Percentiles rank a stretch among this genome's conserved stretches.
Conservation (phyloP, 2,113 vertebrate genomes). For the Noturus placidus region DNA sequence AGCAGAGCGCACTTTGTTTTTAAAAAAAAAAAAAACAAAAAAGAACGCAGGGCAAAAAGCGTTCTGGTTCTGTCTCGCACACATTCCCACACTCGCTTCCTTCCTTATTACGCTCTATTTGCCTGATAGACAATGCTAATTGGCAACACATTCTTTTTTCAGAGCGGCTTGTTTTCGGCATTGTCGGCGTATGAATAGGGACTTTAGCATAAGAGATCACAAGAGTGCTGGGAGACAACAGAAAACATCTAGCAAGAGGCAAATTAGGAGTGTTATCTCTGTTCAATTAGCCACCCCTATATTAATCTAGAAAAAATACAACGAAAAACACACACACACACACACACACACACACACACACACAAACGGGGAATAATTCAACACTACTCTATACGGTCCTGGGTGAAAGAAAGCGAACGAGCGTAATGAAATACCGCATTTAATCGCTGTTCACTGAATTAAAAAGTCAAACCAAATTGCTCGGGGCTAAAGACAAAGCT, state of each 20-base stretch:
- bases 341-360: not conserved
- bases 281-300: constrained; percentile 67
- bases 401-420: constrained; percentile 34
- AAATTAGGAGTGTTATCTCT: constrained; percentile 71
- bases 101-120: constrained; percentile 70
- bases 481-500: constrained; percentile 56
- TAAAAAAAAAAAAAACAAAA: not conserved
- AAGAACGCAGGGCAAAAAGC: not conserved
- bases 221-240: constrained; percentile 68
- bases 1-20: constrained; percentile 17
- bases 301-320: constrained; percentile 64
- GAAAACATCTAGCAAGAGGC: constrained; percentile 69
- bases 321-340: not conserved
- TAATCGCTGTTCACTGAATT: constrained; percentile 56
- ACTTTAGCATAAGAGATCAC: constrained; percentile 72
- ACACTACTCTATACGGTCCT: constrained; percentile 55
- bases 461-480: constrained; percentile 51
- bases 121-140: constrained; percentile 74
- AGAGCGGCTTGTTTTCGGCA: constrained; percentile 66
- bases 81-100: constrained; percentile 54
- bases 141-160: constrained; percentile 71
- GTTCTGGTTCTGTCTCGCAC: constrained; percentile 15
- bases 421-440: constrained; percentile 54
- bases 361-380: constrained; percentile 69
- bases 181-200: constrained; percentile 65